Base-by-base conservation (phyloP, 1,140 invertebrate species). In the Dendrolimus kikuchii region DNA sequence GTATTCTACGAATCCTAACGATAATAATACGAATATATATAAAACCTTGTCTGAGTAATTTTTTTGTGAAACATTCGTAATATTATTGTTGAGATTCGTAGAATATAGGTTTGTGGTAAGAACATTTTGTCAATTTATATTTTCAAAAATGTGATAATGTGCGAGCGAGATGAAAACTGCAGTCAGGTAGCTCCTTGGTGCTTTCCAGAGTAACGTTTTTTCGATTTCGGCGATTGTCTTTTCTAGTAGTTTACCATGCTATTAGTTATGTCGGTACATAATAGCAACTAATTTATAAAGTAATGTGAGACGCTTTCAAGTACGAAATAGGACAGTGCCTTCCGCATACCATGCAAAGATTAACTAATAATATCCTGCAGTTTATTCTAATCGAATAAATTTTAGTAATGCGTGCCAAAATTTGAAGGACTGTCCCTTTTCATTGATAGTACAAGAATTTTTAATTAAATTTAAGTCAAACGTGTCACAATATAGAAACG, bases 401-500 rank as follows among this genome's bases (percentile, higher is more conserved):
- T 23, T 23, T 23, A 23, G 23, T 23, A 23, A 23, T 23, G 64
- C 70, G 71, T 77, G 74, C 74, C 74, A 74, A 77, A 77, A 65
- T 47, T 56, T 57, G 43, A 61, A 59, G 61, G 67, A 69, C 49
- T 60, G 74, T 74, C 74, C 65, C 69, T 68, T 74, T 72, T 72
- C 66, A 57, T 50, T 49, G 47, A 54, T 60, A 60, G 59, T 69
- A 58, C 59, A 60, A 69, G 59, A 57, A 62, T 47, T 57, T 55
- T 43, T 44, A 55, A 49, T 49, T 44, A 43, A 50, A 46, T 51
- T 51, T 61, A 57, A 40, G 47, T 23, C 47, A 49, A 51, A 51
- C 38, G 50, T 37, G 39, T 53, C 48, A 57, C 48, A 41, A 45
- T 49, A 40, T 51, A 46, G 40, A 40, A 41, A 54, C n/a, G 55